phyloP scores from a whole-genome alignment of 2,113 vertebrate genomes.

The Heterocephalus glaber region DNA sequence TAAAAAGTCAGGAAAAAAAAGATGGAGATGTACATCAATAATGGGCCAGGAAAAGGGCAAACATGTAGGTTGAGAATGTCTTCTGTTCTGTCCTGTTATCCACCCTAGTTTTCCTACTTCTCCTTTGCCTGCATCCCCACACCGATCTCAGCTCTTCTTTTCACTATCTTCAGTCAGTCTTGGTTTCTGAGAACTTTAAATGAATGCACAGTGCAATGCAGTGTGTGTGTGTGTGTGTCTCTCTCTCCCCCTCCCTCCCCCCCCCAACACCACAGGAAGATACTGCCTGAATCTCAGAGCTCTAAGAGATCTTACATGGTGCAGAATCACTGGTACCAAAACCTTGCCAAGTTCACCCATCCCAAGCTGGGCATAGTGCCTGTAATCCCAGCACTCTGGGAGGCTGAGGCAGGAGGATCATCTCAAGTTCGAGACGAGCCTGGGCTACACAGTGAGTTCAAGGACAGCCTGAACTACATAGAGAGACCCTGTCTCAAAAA shows the following conservation, averaged over 20 bases:
- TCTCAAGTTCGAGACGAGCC: not conserved
- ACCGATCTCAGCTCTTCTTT: not conserved
- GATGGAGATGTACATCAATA: not conserved
- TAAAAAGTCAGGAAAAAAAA: not conserved
- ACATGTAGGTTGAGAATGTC: not conserved
- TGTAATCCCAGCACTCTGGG: not conserved
- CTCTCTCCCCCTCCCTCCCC: not conserved
- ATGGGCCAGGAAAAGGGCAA: not conserved
- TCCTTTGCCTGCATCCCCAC: slow-evolving; percentile 31
- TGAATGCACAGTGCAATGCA: not conserved
- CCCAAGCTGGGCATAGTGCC: not conserved
- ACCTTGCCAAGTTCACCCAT: slow-evolving; percentile 35
- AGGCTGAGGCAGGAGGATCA: not conserved
- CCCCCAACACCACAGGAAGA: not conserved
- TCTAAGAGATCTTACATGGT: not conserved
- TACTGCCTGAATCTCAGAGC: not conserved
- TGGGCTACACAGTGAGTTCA: not conserved
- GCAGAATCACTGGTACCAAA: slow-evolving; percentile 43
- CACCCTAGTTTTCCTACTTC: not conserved
- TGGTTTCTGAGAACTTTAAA: slow-evolving; percentile 38
- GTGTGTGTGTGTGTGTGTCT: not conserved
- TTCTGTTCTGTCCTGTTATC: not conserved
- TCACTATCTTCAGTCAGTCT: not conserved
- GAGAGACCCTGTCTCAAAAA: no score
- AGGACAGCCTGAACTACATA: not conserved